Evolutionary conservation across 2,797 vertebrate genomes (phyloP).

Genomic region (Florisuga fusca): DNA sequence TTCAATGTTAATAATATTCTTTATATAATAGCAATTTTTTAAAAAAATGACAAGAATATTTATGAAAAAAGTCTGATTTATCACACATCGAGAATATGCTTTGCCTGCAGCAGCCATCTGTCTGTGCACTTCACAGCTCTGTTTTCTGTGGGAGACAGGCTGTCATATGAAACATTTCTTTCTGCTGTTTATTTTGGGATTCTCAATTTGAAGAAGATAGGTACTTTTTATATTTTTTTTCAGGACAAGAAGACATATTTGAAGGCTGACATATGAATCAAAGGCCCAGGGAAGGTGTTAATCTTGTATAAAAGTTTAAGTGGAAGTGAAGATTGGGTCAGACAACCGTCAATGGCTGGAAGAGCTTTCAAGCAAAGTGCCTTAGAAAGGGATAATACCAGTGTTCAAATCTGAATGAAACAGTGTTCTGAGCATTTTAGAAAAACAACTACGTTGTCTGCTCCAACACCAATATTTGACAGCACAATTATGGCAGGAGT

Average conservation of each 20-base stretch:
- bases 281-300: slow-evolving; percentile 7
- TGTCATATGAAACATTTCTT: slow-evolving; percentile 55
- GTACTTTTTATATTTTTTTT: slow-evolving; percentile 14
- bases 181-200: slow-evolving; percentile 62
- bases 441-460: not conserved
- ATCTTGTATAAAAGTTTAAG: slow-evolving; percentile 23
- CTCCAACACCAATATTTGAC: not conserved
- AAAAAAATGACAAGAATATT: slow-evolving; percentile 20
- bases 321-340: slow-evolving; percentile 6
- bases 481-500: not conserved
- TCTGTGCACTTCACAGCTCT: slow-evolving; percentile 57
- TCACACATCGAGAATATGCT: slow-evolving; percentile 45
- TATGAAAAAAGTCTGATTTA: slow-evolving; percentile 59
- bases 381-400: not conserved
- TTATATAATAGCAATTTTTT: slow-evolving; percentile 33
- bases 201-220: slow-evolving; percentile 43
- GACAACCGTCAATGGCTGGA: not conserved
- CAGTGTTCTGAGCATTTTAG: not conserved
- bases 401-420: not conserved
- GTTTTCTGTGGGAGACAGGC: slow-evolving; percentile 61
- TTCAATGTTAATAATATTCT: slow-evolving; percentile 47
- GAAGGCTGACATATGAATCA: slow-evolving; percentile 42
- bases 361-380: slow-evolving; percentile 10
- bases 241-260: slow-evolving; percentile 27
- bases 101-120: slow-evolving; percentile 73